Evolutionary conservation across 2,113 vertebrate species (phyloP).

Genomic region (Psilopogon haemacephalus): DNA sequence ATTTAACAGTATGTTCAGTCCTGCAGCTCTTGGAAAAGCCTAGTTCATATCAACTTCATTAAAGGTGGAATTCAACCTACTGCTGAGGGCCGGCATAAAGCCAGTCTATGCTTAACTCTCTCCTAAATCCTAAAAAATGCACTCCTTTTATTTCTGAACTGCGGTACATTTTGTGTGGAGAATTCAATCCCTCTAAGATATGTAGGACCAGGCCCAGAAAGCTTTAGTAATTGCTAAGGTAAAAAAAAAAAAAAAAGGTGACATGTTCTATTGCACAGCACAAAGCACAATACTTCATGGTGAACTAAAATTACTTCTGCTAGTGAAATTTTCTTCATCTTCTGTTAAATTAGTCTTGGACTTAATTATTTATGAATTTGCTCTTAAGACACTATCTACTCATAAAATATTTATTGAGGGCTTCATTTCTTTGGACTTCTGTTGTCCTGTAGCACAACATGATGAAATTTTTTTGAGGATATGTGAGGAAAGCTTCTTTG

Average conservation of each 20-base stretch:
- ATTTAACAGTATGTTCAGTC: neutral
- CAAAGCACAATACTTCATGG: neutral
- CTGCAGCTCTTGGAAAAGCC: neutral
- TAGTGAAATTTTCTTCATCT: neutral
- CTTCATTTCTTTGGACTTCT: neutral
- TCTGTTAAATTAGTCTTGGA: neutral
- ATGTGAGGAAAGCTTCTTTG: neutral
- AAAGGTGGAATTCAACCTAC: conserved; percentile 42
- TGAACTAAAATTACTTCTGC: neutral
- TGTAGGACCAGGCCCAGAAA: neutral
- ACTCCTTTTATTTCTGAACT: conserved; percentile 17
- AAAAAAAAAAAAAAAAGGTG: neutral
- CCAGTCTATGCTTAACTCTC: neutral
- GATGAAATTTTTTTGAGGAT: neutral
- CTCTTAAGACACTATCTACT: neutral
- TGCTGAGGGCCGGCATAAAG: neutral
- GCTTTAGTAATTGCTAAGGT: neutral
- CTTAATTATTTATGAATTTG: neutral
- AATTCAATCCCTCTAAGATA: neutral
- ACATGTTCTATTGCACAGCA: neutral
- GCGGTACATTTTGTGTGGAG: neutral
- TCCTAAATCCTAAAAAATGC: neutral
- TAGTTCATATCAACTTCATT: neutral
- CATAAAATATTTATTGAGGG: neutral
- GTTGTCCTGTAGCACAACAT: neutral